Evolutionary conservation across 1,140 invertebrate species (phyloP), one percentile per base, ranked within the genome.

Genomic region (Sweltsa coloradensis): DNA sequence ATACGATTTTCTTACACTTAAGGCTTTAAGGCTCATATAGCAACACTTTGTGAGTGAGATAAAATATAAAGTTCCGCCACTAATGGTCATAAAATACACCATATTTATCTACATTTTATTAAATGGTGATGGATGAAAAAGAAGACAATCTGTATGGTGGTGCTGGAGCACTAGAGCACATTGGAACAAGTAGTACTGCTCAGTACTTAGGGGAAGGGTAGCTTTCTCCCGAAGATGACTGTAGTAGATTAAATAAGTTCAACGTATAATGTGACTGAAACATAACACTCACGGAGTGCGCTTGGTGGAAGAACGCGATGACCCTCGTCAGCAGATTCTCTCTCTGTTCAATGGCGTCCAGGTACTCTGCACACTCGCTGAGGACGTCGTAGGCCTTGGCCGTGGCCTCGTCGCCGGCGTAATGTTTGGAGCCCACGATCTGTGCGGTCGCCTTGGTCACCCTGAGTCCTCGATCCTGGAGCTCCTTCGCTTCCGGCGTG

Each of bases 381-480:
- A 89, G 71, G 34, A 89, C 73, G 24, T 68, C 68, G 56, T 86
- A 87, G 14, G 86, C 77, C 52, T 83, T 71, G 45, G 73, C 68
- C 19, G 78, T 78, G 1, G 82, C 81, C 57, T 87, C 77, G 51
- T 83, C 75, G 2, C 76, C 76, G 14, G 78, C 77, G 56, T 80
- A 79, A 54, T 79, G 78, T 14, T 80, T 79, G 1, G 75, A 72
- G 23, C 74, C 72, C 19, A 80, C 72, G 18, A 89, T 70, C 57
- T 81, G 78, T 60, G 89, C 85, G 13, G 84, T 87, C 22, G 80
- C 82, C 58, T 81, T 76, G 2, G 86, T 78, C 52, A 89, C 79
- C 60, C 79, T 83, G 21, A 89, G 63, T 3, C 81, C 78, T 54
- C 73, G 73, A 53, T 89, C 85, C 62, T 88, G 82, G 26, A 86